These are phyloP conservation scores for Calameuta pallipes DNA, from an alignment of 2,888 invertebrate genomes.

Conservation along the genomic window DNA sequence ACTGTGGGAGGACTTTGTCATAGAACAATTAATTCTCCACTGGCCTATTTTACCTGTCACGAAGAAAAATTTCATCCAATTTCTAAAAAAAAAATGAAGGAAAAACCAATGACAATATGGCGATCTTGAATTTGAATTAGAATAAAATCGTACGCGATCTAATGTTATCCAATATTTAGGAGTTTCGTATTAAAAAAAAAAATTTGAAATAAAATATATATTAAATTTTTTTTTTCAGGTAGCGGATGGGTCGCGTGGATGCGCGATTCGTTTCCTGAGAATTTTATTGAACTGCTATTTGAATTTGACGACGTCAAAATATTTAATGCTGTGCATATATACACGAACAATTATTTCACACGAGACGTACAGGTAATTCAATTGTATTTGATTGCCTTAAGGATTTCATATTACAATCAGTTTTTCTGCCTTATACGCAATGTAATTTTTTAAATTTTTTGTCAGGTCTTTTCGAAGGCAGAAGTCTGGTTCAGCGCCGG, in stretches of 20 bases:
- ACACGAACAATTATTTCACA: constrained; percentile 78
- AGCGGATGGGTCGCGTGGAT: constrained; percentile 84
- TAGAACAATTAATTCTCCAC: background rate
- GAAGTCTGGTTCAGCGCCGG: constrained; percentile 74
- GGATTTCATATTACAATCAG: background rate
- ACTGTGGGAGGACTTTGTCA: background rate
- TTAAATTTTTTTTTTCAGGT: constrained; percentile 63
- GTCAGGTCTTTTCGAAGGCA: constrained; percentile 75
- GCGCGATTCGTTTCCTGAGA: constrained; percentile 69
- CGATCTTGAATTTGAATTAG: background rate
- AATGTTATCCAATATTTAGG: background rate
- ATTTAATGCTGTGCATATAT: constrained; percentile 75
- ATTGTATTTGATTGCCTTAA: constrained; percentile 1
- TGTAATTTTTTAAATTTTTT: background rate
- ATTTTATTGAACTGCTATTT: constrained; percentile 76
- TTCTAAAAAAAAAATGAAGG: background rate
- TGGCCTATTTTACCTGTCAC: background rate
- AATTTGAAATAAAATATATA: background rate
- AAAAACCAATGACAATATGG: background rate
- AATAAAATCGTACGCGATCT: background rate
- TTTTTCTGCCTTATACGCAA: background rate
- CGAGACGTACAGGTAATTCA: constrained; percentile 74
- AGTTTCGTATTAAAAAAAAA: background rate
- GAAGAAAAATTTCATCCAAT: background rate
- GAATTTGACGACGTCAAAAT: constrained; percentile 78